Evolutionary conservation across 2,797 vertebrate species (phyloP).

Genomic region (Protosalanx chinensis): DNA sequence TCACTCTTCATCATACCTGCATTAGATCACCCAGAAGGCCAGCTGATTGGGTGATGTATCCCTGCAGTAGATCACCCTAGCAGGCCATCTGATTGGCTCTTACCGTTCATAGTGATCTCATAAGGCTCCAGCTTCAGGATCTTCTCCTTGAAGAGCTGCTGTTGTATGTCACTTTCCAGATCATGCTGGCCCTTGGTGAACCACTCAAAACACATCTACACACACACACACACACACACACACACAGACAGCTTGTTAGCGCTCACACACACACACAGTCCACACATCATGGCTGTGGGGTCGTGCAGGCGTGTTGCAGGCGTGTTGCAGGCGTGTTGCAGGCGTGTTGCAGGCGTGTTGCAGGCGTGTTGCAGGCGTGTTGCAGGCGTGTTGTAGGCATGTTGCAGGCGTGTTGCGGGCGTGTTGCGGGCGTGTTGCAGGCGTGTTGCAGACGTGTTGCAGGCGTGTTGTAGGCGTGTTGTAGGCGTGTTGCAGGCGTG

Average conservation of each 20-base stretch:
- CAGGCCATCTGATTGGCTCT: conserved; percentile 22
- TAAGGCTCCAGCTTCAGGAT: conserved; percentile 97
- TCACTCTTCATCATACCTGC: no score
- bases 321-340: no score
- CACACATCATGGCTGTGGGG: neutral
- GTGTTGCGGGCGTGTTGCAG: no score
- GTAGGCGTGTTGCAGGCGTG: no score
- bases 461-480: neutral
- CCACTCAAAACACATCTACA: conserved; percentile 99
- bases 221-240: conserved; percentile 18
- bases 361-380: neutral
- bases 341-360: no score
- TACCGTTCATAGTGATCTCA: conserved; percentile 99
- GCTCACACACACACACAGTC: neutral
- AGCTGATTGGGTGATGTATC: neutral
- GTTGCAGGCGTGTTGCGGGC: neutral
- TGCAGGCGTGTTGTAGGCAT: no score
- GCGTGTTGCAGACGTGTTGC: no score
- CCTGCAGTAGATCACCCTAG: neutral
- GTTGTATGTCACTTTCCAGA: conserved; percentile 96
- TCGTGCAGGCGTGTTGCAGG: no score
- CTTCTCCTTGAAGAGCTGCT: conserved; percentile 99
- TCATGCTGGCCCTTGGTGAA: conserved; percentile 99
- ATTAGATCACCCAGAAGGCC: neutral
- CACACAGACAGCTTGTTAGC: neutral